Evolutionary conservation across 1,140 invertebrate genomes (phyloP).

Genomic region (Papilio dardanus): DNA sequence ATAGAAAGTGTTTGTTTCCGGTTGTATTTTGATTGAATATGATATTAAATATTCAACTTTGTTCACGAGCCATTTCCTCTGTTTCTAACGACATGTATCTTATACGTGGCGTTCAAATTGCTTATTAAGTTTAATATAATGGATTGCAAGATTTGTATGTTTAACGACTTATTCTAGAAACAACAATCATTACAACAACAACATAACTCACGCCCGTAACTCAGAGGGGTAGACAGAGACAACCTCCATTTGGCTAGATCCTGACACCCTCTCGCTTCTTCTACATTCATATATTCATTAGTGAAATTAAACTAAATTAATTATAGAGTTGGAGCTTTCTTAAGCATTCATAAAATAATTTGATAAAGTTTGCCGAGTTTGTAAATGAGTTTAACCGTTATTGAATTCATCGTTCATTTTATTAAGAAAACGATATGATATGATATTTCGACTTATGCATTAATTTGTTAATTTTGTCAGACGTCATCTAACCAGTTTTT

Average conservation of each 20-base stretch:
- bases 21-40: constrained; percentile 19
- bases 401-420: no score
- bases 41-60: constrained; percentile 9
- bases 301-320: no score
- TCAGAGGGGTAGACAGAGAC: no score
- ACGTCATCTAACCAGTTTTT: neutral
- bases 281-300: no score
- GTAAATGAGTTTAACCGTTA: no score
- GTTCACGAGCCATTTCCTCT: neutral
- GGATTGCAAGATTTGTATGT: neutral
- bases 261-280: no score
- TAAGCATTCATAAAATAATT: no score
- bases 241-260: no score
- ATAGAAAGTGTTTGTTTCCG: constrained; percentile 8
- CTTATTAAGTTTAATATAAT: neutral
- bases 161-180: neutral
- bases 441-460: neutral
- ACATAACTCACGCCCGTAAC: no score
- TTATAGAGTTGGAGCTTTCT: no score
- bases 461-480: neutral
- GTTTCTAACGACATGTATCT: neutral
- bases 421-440: neutral
- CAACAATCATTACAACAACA: no score
- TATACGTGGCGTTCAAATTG: neutral
- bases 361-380: no score